Evolutionary conservation across 2,797 vertebrate genomes (phyloP).

Genomic region (Discoglossus pictus): DNA sequence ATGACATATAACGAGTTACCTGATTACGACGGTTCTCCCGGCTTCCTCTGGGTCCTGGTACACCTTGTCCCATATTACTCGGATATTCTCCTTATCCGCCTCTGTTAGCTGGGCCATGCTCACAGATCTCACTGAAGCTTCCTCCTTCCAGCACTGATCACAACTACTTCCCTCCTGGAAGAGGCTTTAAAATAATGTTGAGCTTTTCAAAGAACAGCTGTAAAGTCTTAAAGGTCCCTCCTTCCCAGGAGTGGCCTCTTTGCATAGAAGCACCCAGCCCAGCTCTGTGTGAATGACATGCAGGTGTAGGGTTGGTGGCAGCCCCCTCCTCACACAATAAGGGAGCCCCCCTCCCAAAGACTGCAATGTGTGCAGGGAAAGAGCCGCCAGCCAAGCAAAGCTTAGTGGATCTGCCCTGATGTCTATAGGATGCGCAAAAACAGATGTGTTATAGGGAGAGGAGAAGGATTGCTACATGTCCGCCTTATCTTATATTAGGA

Average conservation of each 20-base stretch:
- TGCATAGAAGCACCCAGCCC: not conserved
- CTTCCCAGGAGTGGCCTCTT: not conserved
- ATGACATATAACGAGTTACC: not conserved
- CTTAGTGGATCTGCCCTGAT: too few relatives aligned
- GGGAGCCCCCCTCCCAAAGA: too few relatives aligned
- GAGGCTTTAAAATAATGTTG: conserved; percentile 6
- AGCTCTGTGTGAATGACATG: not conserved
- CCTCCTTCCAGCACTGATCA: not conserved
- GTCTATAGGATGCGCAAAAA: too few relatives aligned
- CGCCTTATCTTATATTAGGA: too few relatives aligned
- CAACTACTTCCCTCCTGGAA: not conserved
- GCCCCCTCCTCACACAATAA: not conserved
- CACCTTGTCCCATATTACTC: conserved; percentile 1
- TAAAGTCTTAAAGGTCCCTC: not conserved
- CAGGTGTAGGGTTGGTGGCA: not conserved
- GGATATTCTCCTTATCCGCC: conserved; percentile 12
- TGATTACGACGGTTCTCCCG: conserved; percentile 5
- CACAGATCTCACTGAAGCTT: too few relatives aligned
- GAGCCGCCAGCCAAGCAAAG: too few relatives aligned
- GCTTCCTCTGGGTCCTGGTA: not conserved
- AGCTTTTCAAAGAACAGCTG: conserved; percentile 1
- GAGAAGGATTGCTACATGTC: too few relatives aligned
- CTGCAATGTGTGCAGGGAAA: too few relatives aligned
- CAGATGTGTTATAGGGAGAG: too few relatives aligned
- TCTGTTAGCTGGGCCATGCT: conserved; percentile 8